Evolutionary conservation across 2,113 vertebrate species (phyloP).

Genomic region (Nerophis ophidion): DNA sequence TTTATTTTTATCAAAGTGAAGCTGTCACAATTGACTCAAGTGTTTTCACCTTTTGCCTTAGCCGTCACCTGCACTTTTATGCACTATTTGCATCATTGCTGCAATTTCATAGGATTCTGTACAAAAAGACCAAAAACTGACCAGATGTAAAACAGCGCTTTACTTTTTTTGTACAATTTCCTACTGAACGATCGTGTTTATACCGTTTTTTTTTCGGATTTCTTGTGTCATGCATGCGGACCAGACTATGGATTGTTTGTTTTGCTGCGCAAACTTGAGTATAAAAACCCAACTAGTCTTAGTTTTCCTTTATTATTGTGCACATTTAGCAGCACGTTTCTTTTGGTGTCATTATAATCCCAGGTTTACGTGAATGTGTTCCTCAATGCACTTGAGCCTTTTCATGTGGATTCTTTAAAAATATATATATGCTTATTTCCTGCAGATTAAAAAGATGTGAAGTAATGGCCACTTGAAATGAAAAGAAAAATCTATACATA

Average conservation of each 20-base stretch:
- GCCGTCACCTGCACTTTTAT: not conserved
- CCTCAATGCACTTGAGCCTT: constrained; percentile 16
- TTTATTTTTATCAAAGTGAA: not conserved
- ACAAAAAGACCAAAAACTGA: not conserved
- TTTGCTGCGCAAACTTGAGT: not conserved
- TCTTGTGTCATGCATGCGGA: constrained; percentile 39
- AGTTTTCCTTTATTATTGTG: constrained; percentile 31
- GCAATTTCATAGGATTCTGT: not conserved
- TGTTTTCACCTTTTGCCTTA: constrained; percentile 3
- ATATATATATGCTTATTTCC: not conserved
- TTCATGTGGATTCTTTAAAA: constrained; percentile 23
- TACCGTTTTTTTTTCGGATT: not conserved
- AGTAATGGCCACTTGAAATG: not conserved
- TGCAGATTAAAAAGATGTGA: not conserved
- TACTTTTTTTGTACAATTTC: constrained; percentile 3
- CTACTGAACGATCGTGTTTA: not conserved
- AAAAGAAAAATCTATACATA: not conserved
- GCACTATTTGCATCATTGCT: not conserved
- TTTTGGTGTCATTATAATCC: constrained; percentile 18
- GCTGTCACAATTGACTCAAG: not conserved
- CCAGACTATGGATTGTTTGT: constrained; percentile 17
- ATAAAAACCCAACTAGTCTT: not conserved
- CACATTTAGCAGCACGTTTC: constrained; percentile 50
- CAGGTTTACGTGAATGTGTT: constrained; percentile 30
- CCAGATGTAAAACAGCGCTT: not conserved